Base-by-base conservation (phyloP, 2,113 vertebrate species). In the Stictonetta naevosa region DNA sequence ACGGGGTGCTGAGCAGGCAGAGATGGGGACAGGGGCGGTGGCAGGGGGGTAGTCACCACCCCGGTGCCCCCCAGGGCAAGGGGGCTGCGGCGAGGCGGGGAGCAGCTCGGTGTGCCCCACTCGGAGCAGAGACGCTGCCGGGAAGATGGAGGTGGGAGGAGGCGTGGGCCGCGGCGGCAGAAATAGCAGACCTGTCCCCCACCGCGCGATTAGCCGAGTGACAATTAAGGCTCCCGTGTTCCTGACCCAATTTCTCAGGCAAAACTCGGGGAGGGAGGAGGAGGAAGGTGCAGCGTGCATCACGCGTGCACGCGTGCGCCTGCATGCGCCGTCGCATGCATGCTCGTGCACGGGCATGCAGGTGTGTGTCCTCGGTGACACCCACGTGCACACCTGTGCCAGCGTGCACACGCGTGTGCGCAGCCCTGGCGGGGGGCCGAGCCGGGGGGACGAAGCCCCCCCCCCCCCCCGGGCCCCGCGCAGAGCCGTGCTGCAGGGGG, bases 181-280 rank as follows among this genome's bases (percentile, higher is more conserved):
- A 4, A 40, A 19, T 2, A 78, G 44, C 81, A 81, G 68, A 17
- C 4, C 48, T 1, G 33, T 52, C 78, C 78, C 78, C 60, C 15
- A 7, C 10, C 15, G 29, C 13, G 3, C 36, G 1, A 64, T 28
- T 36, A 86, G 80, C 84, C 73, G 13, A 0, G 94, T 69, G 92
- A 78, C 94, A 77, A 69, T 55, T 34, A 46, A 62, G 85, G 94
- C 85, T 81, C 69, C 60, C 78, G 91, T 7, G 90, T 38, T 86
- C 87, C 74, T 93, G 94, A 93, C 94, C 94, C 90, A 96, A 77
- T 95, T 96, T 87, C 82, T 95, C 50, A 5, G 82, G 95, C 69
- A 4, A 84, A 91, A 84, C 46, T 66, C 66, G 2, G 4, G n/a
- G 46, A 56, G 46, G 71, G 15, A 48, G 36, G 68, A 52, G 64